phyloP scores from a whole-genome alignment of 2,113 vertebrate species.

The Grammomys dolichurus region DNA sequence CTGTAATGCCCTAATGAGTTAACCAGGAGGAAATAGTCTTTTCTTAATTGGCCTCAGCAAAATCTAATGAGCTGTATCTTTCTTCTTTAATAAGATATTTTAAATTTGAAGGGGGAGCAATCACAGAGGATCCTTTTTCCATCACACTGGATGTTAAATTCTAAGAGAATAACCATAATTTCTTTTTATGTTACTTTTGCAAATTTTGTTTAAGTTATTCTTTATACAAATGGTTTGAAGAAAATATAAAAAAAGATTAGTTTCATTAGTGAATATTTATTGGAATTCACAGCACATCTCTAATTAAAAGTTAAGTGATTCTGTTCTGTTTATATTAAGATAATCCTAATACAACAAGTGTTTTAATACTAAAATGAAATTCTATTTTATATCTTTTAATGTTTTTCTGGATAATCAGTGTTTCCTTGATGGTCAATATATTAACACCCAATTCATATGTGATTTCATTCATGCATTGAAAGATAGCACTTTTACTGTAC shows the following conservation, averaged over 20 bases:
- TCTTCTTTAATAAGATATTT: neutral
- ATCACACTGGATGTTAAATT: neutral
- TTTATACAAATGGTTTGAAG: neutral
- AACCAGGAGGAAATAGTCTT: neutral
- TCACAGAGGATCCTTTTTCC: neutral
- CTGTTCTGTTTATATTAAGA: neutral
- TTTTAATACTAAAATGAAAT: neutral
- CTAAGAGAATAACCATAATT: neutral
- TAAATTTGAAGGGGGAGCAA: neutral
- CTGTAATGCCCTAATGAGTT: neutral
- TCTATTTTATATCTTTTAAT: neutral
- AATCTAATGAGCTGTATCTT: too few relatives aligned
- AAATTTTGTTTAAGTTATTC: neutral
- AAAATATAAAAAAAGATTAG: neutral
- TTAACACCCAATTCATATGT: neutral
- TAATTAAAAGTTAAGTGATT: neutral
- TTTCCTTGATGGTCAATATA: neutral
- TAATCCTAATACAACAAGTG: neutral
- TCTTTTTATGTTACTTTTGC: neutral
- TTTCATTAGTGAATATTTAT: neutral
- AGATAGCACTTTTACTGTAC: neutral
- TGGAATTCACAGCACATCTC: neutral
- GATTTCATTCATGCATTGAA: neutral
- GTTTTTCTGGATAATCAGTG: neutral
- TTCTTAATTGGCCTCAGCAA: neutral